phyloP scores from a whole-genome alignment of 2,113 vertebrate genomes.

The Canis aureus region DNA sequence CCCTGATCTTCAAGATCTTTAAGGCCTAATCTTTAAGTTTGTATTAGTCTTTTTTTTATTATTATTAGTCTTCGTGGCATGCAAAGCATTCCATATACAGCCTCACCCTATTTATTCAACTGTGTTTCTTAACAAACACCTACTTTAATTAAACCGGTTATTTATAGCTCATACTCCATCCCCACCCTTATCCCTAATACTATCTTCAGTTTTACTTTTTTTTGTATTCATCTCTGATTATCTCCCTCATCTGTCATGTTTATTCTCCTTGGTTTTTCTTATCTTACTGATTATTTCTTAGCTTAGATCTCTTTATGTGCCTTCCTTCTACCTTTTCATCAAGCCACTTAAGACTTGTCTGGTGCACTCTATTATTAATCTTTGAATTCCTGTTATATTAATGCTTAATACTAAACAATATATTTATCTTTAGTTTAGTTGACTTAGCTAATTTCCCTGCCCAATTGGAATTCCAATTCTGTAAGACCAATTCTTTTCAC shows the following conservation, averaged over 20 bases:
- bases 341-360: constrained; percentile 42
- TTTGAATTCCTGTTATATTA: constrained; percentile 51
- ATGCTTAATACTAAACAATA: background rate
- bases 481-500: constrained; percentile 32
- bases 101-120: background rate
- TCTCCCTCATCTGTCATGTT: background rate
- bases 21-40: constrained; percentile 29
- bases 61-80: background rate
- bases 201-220: background rate
- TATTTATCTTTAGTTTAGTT: constrained; percentile 40
- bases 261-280: background rate
- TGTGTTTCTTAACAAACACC: background rate
- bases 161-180: background rate
- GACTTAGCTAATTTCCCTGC: constrained; percentile 46
- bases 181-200: background rate
- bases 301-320: constrained; percentile 9
- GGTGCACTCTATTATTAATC: constrained; percentile 37
- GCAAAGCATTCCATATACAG: background rate
- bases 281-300: background rate
- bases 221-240: background rate
- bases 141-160: constrained; percentile 51
- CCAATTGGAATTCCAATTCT: constrained; percentile 10
- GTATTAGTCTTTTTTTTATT: background rate
- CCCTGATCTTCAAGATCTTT: background rate
- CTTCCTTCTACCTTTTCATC: constrained; percentile 22